Conservation (phyloP, 2,797 vertebrate genomes). For the Lithobates sylvaticus region DNA sequence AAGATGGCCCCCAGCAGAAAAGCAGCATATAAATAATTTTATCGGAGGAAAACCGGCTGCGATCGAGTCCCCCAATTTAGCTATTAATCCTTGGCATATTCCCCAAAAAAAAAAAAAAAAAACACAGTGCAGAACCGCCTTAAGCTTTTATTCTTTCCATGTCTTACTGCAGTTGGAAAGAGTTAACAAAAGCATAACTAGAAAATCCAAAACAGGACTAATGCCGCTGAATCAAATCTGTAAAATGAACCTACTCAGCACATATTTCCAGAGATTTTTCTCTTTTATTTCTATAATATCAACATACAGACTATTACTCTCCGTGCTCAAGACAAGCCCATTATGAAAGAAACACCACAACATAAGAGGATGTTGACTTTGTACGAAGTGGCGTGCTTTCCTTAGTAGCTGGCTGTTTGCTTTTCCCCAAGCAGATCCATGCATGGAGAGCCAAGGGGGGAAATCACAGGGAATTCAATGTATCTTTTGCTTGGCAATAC, state of each 20-base stretch:
- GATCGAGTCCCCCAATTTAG: no score
- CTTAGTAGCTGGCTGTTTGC: slow-evolving; percentile 61
- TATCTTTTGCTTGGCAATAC: slow-evolving; percentile 67
- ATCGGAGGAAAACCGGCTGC: no score
- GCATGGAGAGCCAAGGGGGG: slow-evolving; percentile 63
- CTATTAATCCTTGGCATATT: no score
- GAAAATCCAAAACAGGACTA: slow-evolving; percentile 18
- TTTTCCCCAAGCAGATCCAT: slow-evolving; percentile 64
- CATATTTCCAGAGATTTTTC: slow-evolving; percentile 18
- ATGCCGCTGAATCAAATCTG: background rate
- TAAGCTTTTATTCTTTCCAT: no score
- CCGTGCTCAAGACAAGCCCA: background rate
- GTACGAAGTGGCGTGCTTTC: background rate
- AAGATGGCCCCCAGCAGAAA: no score
- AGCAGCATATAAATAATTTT: no score
- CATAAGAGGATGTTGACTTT: slow-evolving; percentile 27
- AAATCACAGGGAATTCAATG: slow-evolving; percentile 61
- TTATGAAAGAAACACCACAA: background rate
- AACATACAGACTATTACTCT: slow-evolving; percentile 10
- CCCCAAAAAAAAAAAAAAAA: no score
- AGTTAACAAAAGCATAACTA: background rate
- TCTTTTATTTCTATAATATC: slow-evolving; percentile 18
- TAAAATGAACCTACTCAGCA: slow-evolving; percentile 15
- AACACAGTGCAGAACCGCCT: no score
- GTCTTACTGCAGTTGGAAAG: background rate